Base-by-base conservation (phyloP, 2,113 vertebrate species). In the Nesogale talazaci region DNA sequence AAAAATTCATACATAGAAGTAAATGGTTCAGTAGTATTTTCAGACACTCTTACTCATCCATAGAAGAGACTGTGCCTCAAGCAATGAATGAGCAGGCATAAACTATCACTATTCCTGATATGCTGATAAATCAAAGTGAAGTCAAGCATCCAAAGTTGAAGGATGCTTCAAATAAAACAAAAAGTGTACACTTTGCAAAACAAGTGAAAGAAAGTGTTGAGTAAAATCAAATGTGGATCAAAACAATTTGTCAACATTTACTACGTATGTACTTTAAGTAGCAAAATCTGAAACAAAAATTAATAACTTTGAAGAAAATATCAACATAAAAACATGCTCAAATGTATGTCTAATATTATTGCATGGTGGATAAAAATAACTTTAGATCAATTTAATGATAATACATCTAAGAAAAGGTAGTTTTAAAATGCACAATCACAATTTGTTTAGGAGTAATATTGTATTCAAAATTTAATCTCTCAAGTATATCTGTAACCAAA, bases 361-460 rank as follows among this genome's bases (percentile, higher is more conserved):
- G 84, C 63, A 76, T 89, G 46, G 87, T 78, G 3, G 65, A 81
- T 67, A 63, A n/a, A 88, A 52, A 89, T 34, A 85, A 65, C 23
- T 69, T 94, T 79, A 92, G n/a, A 78, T 77, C 19, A 59, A 89
- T 67, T 86, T 87, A 89, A 0, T 89, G 70, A 70, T 38, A 6
- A 86, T 78, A 82, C 29, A 1, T 10, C 10, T 85, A 89, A 92
- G 85, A 86, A 94, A 93, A 95, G 14, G 81, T 76, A 74, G 94
- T 25, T 25, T 72, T 56, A 67, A 31, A 92, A 75, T 83, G 0
- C 1, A 77, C 31, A 91, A 6, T 0, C 56, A 22, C 94, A 88
- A 56, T 70, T 1, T 40, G 29, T 82, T 86, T 23, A n/a, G 80
- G 70, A 95, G 31, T 0, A 40, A n/a, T 70, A 90, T 75, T 38